phyloP scores from a whole-genome alignment of 2,888 invertebrate species.

The Lasiommata megera region DNA sequence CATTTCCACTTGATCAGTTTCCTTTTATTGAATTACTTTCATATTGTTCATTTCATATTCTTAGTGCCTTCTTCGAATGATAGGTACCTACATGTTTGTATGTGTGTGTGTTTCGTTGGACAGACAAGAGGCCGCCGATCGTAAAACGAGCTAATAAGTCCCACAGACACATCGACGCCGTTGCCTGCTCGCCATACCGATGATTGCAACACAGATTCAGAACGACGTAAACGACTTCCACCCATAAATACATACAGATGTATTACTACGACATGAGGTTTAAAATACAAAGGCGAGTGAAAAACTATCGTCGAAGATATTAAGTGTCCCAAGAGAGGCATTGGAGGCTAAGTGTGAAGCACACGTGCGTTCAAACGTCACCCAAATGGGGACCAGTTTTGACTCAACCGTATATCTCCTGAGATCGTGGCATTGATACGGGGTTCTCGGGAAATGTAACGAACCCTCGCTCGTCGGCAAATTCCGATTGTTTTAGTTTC shows the following conservation, averaged over 20 bases:
- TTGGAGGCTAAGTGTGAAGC: constrained; percentile 58
- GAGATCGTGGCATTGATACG: constrained; percentile 68
- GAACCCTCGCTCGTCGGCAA: constrained; percentile 30
- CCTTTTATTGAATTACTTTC: neutral
- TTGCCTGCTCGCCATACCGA: constrained; percentile 67
- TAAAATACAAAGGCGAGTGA: constrained; percentile 32
- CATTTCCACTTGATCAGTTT: neutral
- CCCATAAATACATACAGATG: constrained; percentile 37
- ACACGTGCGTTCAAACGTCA: constrained; percentile 75
- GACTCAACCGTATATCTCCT: constrained; percentile 56
- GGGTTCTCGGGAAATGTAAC: constrained; percentile 34
- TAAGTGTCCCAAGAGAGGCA: constrained; percentile 36
- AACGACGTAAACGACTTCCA: constrained; percentile 44
- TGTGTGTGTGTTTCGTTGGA: constrained; percentile 33
- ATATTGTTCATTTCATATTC: neutral
- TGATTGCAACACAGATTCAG: constrained; percentile 39
- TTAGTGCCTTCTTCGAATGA: constrained; percentile 8
- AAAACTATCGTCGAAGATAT: constrained; percentile 50
- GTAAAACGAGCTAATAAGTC: constrained; percentile 70
- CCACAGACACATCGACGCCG: constrained; percentile 77
- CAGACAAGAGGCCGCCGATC: constrained; percentile 62
- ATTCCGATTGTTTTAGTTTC: constrained; percentile 34
- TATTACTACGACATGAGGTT: constrained; percentile 34
- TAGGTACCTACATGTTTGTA: constrained; percentile 10
- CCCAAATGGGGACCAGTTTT: constrained; percentile 70